Percentiles rank a stretch among this genome's conserved stretches.
Conservation (phyloP, 1,140 invertebrate genomes). For the Anastrepha ludens region DNA sequence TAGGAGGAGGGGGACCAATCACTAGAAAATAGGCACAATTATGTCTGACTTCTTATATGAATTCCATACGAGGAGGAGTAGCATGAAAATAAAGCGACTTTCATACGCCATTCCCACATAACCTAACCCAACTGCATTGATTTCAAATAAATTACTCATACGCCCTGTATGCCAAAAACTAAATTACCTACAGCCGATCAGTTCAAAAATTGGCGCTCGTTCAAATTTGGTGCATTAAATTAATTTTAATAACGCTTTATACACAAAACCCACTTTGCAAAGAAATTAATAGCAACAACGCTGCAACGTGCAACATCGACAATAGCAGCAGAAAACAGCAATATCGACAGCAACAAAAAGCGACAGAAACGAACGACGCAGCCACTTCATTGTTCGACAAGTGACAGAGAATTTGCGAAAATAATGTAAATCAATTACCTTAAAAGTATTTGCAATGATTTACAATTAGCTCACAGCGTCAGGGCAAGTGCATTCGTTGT, state of each 20-base stretch:
- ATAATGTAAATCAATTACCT: slow-evolving; percentile 48
- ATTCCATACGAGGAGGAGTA: too few species aligned
- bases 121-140: too few species aligned
- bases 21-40: too few species aligned
- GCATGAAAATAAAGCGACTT: too few species aligned
- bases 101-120: too few species aligned
- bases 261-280: not conserved
- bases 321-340: not conserved
- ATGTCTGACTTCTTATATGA: too few species aligned
- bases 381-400: slow-evolving; percentile 20
- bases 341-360: not conserved
- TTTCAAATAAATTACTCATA: not conserved
- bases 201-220: not conserved
- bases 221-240: not conserved
- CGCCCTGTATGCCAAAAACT: not conserved
- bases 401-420: slow-evolving; percentile 40
- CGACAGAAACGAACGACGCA: not conserved
- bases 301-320: slow-evolving; percentile 1
- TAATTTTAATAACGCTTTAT: not conserved
- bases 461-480: not conserved
- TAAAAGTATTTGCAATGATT: slow-evolving; percentile 52
- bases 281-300: not conserved
- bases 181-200: not conserved
- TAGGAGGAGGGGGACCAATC: too few species aligned
- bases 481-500: not conserved